Base-by-base conservation (phyloP, 2,113 vertebrate genomes). In the Bungarus multicinctus region DNA sequence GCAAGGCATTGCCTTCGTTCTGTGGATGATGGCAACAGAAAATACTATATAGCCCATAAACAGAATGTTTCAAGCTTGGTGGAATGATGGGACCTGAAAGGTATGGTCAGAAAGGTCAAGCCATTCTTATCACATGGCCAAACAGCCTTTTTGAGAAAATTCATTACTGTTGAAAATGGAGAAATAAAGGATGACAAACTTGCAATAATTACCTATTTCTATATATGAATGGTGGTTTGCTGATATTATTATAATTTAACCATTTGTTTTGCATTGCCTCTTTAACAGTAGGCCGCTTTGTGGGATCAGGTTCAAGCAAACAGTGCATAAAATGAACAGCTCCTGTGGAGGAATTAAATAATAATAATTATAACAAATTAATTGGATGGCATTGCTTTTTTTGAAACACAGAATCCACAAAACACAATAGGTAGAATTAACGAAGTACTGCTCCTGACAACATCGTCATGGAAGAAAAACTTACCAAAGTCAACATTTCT, bases 261-360 rank as follows among this genome's bases (percentile, higher is more conserved):
- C 97, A 97, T 94, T 97, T 97, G 91, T 98, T 97, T 96, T 98
- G 97, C 97, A 98, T 98, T 23, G 97, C 98, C 93, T 98, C 97
- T 97, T 97, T 98, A 91, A 97, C 91, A 90, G 96, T 97, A 69
- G 98, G 97, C 12, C 98, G 97, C 95, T 98, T 98, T 16, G 60
- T 92, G 6, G 98, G 98, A 94, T 98, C 97, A 0, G 98, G 98
- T 95, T 99, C 97, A 91, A 98, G 97, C 43, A 98, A 97, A 86
- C 97, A 98, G 95, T 98, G 95, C 92, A 98, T 97, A 85, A 99
- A 98, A 8, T 97, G 96, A 60, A 97, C 96, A 3, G 97, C 98
- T 92, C 96, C 98, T 98, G 87, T 55, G 88, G 85, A 93, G 52
- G 45, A 95, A 93, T 93, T 43, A 50, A 50, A 50, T 9, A 50